Evolutionary conservation across 2,113 vertebrate species (phyloP).

Genomic region (Marmota monax): DNA sequence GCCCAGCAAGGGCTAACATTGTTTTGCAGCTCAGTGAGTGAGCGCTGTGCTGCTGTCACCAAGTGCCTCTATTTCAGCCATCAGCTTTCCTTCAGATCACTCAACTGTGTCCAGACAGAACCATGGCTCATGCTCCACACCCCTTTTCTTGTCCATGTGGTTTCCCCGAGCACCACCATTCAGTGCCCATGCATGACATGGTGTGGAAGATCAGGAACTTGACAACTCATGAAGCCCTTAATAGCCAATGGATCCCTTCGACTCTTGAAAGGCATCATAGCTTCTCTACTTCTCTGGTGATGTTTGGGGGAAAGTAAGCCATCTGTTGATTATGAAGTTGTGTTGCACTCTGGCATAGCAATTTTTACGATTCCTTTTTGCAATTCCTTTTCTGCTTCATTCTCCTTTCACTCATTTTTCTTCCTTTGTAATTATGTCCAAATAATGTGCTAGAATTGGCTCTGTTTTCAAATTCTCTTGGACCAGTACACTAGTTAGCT

Average conservation of each 20-base stretch:
- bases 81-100: not conserved
- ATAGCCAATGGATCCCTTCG: not conserved
- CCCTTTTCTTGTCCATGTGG: not conserved
- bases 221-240: accelerated
- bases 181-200: not conserved
- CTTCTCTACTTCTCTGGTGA: not conserved
- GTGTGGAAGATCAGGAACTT: not conserved
- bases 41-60: not conserved
- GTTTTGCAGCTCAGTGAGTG: not conserved
- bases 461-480: not conserved
- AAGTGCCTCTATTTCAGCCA: not conserved
- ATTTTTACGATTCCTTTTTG: not conserved
- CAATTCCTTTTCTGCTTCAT: not conserved
- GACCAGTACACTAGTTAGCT: not conserved
- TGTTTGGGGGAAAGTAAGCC: not conserved
- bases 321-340: not conserved
- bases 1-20: not conserved
- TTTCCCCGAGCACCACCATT: not conserved
- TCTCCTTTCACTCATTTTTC: not conserved
- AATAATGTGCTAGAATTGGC: not conserved
- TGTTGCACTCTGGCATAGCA: not conserved
- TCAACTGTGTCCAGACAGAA: not conserved
- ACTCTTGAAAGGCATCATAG: not conserved
- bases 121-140: not conserved
- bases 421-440: not conserved